Evolutionary conservation across 1,140 invertebrate genomes (phyloP).

Genomic region (Drosophila equinoxialis): DNA sequence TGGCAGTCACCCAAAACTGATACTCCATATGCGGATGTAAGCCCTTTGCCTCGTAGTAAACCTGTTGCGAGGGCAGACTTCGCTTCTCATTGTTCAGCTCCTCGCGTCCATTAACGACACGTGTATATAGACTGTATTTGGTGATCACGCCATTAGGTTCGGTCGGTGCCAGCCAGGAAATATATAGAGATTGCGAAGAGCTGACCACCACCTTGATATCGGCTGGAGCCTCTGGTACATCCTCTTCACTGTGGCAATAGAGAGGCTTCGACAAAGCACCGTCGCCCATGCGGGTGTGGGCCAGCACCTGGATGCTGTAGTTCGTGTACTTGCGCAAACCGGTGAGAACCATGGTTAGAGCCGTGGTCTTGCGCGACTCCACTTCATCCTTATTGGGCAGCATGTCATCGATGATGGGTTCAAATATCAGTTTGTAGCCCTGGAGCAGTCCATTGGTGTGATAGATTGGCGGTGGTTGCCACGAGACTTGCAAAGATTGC

Average conservation of each 20-base stretch:
- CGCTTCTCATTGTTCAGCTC: slow-evolving; percentile 88
- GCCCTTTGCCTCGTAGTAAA: slow-evolving; percentile 87
- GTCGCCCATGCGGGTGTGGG: slow-evolving; percentile 92
- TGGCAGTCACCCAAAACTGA: slow-evolving; percentile 92
- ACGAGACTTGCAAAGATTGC: slow-evolving; percentile 90
- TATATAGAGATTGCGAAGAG: slow-evolving; percentile 89
- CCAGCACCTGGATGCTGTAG: slow-evolving; percentile 93
- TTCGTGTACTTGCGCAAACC: slow-evolving; percentile 91
- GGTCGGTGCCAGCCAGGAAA: slow-evolving; percentile 91
- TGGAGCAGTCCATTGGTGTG: slow-evolving; percentile 91
- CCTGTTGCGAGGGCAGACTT: slow-evolving; percentile 86
- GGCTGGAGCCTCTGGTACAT: slow-evolving; percentile 91
- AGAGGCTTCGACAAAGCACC: slow-evolving; percentile 88
- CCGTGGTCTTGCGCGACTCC: slow-evolving; percentile 88
- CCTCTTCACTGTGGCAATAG: slow-evolving; percentile 92
- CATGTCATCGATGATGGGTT: slow-evolving; percentile 85
- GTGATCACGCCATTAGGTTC: slow-evolving; percentile 91
- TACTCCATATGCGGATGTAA: slow-evolving; percentile 91
- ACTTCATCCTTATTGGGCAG: slow-evolving; percentile 85
- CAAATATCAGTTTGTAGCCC: slow-evolving; percentile 91
- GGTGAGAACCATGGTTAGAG: slow-evolving; percentile 87
- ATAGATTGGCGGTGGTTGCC: slow-evolving; percentile 91
- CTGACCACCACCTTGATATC: slow-evolving; percentile 92
- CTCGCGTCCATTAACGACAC: slow-evolving; percentile 87
- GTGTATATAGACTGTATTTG: slow-evolving; percentile 91